phyloP scores from a whole-genome alignment of 1,140 invertebrate species.

The Cherax quadricarinatus region DNA sequence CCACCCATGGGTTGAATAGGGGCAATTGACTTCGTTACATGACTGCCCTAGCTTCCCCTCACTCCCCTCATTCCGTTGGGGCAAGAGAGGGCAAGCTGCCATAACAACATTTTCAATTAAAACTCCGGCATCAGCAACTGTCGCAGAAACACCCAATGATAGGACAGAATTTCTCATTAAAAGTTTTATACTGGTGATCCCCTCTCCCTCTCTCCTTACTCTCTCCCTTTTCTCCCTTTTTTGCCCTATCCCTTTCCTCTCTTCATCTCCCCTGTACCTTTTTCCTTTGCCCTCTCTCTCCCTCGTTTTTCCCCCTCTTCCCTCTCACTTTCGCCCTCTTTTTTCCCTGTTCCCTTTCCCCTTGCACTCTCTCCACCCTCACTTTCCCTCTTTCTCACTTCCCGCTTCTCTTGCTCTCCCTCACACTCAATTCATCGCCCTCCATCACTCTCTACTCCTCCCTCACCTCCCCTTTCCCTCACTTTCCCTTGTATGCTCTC shows the following conservation, averaged over 20 bases:
- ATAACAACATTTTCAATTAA: slow-evolving; percentile 48
- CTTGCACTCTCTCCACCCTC: too few relatives aligned
- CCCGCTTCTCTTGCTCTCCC: background rate
- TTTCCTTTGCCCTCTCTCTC: background rate
- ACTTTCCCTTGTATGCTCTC: background rate
- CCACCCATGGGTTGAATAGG: too few relatives aligned
- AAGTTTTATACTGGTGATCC: slow-evolving; percentile 25
- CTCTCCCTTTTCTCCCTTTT: background rate
- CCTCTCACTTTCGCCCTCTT: background rate
- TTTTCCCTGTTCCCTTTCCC: background rate
- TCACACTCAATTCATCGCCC: background rate
- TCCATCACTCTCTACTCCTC: background rate
- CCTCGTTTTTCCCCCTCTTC: background rate
- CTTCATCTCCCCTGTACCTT: background rate
- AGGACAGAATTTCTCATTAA: slow-evolving; percentile 51
- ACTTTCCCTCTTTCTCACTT: too few relatives aligned
- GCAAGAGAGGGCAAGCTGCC: background rate
- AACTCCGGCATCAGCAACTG: slow-evolving; percentile 45
- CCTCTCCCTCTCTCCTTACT: background rate
- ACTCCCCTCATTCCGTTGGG: background rate
- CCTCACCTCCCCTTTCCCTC: slow-evolving; percentile 10
- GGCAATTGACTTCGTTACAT: background rate
- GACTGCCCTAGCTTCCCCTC: background rate
- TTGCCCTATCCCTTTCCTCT: background rate
- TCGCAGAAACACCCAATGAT: slow-evolving; percentile 53